Percentiles rank a stretch among this genome's conserved stretches.
Conservation (phyloP, 2,797 vertebrate species). For the Siniperca obscura region DNA sequence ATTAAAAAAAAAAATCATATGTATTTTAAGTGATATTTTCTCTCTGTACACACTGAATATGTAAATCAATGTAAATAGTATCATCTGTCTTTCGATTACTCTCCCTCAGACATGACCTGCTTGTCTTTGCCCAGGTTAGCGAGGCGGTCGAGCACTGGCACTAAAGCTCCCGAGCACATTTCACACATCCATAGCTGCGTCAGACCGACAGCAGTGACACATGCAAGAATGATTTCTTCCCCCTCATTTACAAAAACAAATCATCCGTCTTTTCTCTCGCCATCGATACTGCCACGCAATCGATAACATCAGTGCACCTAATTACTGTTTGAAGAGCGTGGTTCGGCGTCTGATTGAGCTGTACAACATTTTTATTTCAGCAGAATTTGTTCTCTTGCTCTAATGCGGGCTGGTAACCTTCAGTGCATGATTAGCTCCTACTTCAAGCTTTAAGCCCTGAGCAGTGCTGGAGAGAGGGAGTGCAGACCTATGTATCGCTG, state of each 20-base stretch:
- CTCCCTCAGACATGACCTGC: conserved; percentile 22
- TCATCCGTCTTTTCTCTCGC: conserved; percentile 46
- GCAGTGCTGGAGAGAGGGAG: conserved; percentile 39
- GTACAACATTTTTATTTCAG: conserved; percentile 65
- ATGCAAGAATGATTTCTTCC: conserved; percentile 21
- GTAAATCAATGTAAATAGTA: background rate
- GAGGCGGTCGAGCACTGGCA: background rate
- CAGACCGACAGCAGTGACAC: conserved; percentile 13
- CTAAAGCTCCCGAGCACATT: conserved; percentile 4
- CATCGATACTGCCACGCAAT: conserved; percentile 39
- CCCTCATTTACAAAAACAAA: conserved; percentile 60
- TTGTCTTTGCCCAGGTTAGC: conserved; percentile 23
- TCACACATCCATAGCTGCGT: conserved; percentile 6
- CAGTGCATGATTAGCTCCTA: conserved; percentile 75
- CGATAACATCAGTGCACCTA: conserved; percentile 67
- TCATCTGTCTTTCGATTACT: background rate
- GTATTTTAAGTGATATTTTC: background rate
- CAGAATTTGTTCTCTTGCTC: conserved; percentile 64
- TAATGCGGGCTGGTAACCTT: conserved; percentile 77
- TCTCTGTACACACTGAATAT: background rate
- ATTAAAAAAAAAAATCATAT: background rate
- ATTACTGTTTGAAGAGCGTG: conserved; percentile 67
- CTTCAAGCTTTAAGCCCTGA: conserved; percentile 67
- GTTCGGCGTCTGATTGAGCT: conserved; percentile 58
- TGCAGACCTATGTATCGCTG: conserved; percentile 53